Base-by-base conservation (phyloP, 2,113 vertebrate genomes). In the Eretmochelys imbricata region DNA sequence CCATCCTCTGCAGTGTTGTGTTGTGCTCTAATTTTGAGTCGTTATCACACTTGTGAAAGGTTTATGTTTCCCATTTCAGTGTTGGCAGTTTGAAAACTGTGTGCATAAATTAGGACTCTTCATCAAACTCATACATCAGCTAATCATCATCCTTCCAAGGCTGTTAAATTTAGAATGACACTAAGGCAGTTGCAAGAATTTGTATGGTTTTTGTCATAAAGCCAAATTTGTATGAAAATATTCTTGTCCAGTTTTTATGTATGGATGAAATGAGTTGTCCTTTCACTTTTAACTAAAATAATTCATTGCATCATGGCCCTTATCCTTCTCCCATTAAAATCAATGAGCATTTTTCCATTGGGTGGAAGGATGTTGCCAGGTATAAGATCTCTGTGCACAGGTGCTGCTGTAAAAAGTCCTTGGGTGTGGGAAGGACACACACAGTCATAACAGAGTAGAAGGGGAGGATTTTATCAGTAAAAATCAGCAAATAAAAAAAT, bases 291-390 rank as follows among this genome's bases (percentile, higher is more conserved):
- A 72, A 42, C 29, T 81, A 5, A 42, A 9, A 76, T 7, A 57
- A 48, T 80, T 82, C 19, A 53, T 13, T 42, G 19, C 50, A 55
- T 49, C 59, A 10, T 51, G 42, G 6, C 3, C 5, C 2, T 38
- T 49, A 3, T 53, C 5, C 75, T 78, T 42, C 7, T 46, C 4
- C 25, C 42, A 13, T 72, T 48, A 13, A 78, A 78, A 78, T 78
- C 42, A 48, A 29, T 55, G 2, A 59, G 72, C 72, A 7, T 11
- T 75, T 93, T 84, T 84, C 51, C 20, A 31, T 82, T 85, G 87
- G 51, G 27, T 53, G 9, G 27, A 84, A 93, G 35, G 4, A 9
- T 1, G 0, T 6, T 69, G 0, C 0, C 42, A 81, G 81, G 17
- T 29, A 35, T 62, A 24, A 91, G 11, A 27, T 86, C 81, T 82